phyloP scores from a whole-genome alignment of 2,888 invertebrate genomes.

The Myopa tessellatipennis region DNA sequence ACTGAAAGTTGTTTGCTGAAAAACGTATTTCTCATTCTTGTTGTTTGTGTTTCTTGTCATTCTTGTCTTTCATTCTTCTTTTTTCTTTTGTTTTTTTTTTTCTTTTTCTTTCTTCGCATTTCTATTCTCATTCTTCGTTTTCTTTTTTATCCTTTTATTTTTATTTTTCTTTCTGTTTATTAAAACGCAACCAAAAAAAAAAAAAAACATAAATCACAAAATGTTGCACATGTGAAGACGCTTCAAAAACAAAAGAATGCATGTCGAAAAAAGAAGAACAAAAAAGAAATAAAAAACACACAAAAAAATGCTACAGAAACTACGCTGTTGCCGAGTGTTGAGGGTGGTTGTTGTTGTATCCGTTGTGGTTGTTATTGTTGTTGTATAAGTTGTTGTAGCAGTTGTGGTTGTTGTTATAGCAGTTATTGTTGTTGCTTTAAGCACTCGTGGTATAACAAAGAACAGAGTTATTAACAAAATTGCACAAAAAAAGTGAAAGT shows the following conservation, averaged over 20 bases:
- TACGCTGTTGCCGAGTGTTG: conserved; percentile 7
- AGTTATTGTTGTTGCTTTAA: no score
- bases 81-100: not conserved
- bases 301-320: not conserved
- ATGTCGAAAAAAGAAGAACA: not conserved
- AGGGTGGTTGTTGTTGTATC: not conserved
- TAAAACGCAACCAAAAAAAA: no score
- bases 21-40: no score
- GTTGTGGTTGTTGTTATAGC: no score
- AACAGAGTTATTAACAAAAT: not conserved
- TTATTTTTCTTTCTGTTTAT: no score
- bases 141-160: not conserved
- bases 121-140: not conserved
- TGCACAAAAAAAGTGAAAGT: not conserved
- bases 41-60: no score
- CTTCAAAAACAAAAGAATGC: not conserved
- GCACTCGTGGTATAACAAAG: no score
- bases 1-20: no score
- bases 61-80: no score
- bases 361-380: no score
- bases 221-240: conserved; percentile 8
- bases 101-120: not conserved
- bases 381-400: no score
- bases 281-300: not conserved
- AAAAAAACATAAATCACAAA: not conserved